Evolutionary conservation across 2,888 invertebrate genomes (phyloP).

Genomic region (Lepeophtheirus nordmannii): DNA sequence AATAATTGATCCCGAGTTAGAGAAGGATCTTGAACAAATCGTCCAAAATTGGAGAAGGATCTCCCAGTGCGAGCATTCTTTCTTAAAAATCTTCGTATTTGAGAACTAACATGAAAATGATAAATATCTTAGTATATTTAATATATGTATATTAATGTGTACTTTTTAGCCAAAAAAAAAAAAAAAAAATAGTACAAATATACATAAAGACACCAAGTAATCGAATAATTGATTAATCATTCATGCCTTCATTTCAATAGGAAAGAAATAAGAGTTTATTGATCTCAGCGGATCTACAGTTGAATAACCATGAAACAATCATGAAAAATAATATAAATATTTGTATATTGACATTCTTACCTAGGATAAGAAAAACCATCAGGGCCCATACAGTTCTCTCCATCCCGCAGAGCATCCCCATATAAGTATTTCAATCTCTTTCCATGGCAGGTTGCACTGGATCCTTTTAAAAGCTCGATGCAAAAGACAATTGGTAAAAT

Average conservation of each 20-base stretch:
- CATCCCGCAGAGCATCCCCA: not conserved
- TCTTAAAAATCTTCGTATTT: not conserved
- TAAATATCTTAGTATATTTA: no score
- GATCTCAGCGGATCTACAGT: no score
- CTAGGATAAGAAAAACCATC: slow-evolving; percentile 3
- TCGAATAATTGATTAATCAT: no score
- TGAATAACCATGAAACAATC: no score
- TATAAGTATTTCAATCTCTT: not conserved
- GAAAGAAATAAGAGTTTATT: no score
- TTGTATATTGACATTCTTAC: not conserved
- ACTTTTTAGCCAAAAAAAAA: no score
- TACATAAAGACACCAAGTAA: no score
- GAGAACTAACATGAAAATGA: not conserved
- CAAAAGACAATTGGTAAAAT: no score
- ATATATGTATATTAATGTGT: not conserved
- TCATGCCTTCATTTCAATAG: no score
- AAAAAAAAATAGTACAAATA: no score
- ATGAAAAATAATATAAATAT: no score
- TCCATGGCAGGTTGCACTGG: not conserved
- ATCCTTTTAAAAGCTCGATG: no score
- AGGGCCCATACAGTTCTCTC: not conserved
- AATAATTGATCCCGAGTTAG: not conserved
- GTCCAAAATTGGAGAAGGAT: not conserved
- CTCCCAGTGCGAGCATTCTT: not conserved
- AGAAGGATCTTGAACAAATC: not conserved